Conservation (phyloP, 1,140 invertebrate species). For the Anastrepha obliqua region DNA sequence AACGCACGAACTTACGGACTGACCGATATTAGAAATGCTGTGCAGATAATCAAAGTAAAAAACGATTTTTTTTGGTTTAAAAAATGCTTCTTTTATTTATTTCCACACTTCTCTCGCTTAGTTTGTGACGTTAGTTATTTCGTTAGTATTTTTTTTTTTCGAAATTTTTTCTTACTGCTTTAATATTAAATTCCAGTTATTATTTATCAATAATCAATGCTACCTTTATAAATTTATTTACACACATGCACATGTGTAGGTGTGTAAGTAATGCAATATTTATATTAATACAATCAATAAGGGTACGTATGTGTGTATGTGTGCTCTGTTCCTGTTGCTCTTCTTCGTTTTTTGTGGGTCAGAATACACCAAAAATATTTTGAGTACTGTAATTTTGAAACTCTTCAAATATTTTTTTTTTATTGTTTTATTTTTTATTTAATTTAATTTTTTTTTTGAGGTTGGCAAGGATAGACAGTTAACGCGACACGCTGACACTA, state of each 20-base stretch:
- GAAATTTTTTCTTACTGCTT: background rate
- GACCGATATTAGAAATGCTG: too few relatives aligned
- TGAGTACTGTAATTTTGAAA: background rate
- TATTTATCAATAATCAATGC: constrained; percentile 3
- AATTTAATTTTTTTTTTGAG: background rate
- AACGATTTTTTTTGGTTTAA: constrained; percentile 31
- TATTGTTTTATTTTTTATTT: background rate
- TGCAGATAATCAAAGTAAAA: background rate
- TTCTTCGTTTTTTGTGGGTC: too few relatives aligned
- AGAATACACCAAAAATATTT: background rate
- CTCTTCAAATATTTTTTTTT: background rate
- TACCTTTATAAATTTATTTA: constrained; percentile 41
- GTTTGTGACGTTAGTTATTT: constrained; percentile 39
- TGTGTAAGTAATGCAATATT: background rate
- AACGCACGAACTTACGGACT: too few relatives aligned
- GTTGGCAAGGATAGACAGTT: background rate
- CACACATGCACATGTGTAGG: constrained; percentile 19
- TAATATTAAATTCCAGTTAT: constrained; percentile 25
- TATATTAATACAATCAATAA: constrained; percentile 24
- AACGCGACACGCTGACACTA: too few relatives aligned
- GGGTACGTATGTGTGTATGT: background rate
- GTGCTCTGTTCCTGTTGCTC: background rate
- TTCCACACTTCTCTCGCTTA: constrained; percentile 21
- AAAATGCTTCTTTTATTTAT: constrained; percentile 31
- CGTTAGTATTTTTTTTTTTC: constrained; percentile 20